A percentile compares a stretch with the other conserved stretches of the same genome.
Evolutionary conservation across 2,797 vertebrate genomes (phyloP).

Genomic region (Manis javanica): DNA sequence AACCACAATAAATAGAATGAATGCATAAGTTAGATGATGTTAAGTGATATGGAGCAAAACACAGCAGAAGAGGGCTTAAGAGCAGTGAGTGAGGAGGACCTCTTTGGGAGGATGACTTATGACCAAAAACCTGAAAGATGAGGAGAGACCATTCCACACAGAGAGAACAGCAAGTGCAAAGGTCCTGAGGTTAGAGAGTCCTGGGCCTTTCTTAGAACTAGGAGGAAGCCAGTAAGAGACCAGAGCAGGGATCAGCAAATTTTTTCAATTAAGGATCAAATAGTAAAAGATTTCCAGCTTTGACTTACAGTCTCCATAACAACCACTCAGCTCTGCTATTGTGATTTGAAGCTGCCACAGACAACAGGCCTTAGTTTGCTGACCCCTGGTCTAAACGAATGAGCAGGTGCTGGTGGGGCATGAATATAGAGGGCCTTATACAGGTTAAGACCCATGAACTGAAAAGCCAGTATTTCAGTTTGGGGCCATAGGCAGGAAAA

Average conservation of each 20-base stretch:
- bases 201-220: neutral
- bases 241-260: neutral
- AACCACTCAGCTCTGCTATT: neutral
- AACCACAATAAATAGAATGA: slow-evolving; percentile 13
- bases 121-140: neutral
- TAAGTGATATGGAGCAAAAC: neutral
- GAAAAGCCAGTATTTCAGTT: neutral
- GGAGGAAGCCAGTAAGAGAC: neutral
- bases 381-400: neutral
- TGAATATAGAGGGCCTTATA: neutral
- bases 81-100: neutral
- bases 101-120: neutral
- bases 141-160: neutral
- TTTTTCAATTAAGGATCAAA: neutral
- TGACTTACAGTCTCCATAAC: neutral
- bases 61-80: neutral
- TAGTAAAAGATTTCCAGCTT: neutral
- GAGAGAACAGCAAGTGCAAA: neutral
- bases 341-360: neutral
- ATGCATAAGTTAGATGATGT: neutral
- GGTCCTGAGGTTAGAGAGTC: neutral
- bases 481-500: neutral
- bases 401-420: neutral
- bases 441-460: neutral
- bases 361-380: neutral